Evolutionary conservation across 2,888 invertebrate genomes (phyloP), one percentile per base, ranked within the genome.

Genomic region (Chrysolina haemoptera): DNA sequence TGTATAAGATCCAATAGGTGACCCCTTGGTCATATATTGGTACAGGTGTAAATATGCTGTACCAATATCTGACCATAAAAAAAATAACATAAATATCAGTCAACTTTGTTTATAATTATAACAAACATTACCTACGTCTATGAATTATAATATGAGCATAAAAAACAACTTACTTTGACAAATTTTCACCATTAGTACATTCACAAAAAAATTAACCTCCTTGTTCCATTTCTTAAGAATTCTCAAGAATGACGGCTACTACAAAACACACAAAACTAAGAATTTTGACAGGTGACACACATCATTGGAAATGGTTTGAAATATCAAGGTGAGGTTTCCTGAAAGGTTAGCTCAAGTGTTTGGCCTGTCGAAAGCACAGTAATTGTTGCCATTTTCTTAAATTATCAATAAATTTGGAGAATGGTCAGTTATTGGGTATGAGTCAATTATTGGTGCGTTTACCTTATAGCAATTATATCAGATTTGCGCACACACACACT

Each of bases 131-230:
- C 22, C 63, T 63, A 40, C 35, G 35, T 40, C 63, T 63, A 40
- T 40, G 40, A 63, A 63, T 63, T 63, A 63, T 35, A 27, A 35
- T 63, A 63, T 35, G 63, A 35, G 35, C 40, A 63, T n/a, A 63
- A 40, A 63, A 50, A 3, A 27, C 27, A 3, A 3, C 27, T 27
- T 27, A 27, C 27, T 27, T 27, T 27, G 27, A 27, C 27, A 27
- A 27, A 27, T 27, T 27, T 27, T 27, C 27, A 27, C 27, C 27
- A 27, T 1, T 27, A 27, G 27, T 5, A 27, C 27, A 27, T 27
- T 27, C 27, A 27, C 27, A 27, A 27, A 27, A 27, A 27, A 27
- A 27, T 3, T 27, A 27, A 27, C 27, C 27, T 27, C 5, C 1
- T 27, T 27, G 5, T 5, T 27, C 27, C 2, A 50, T 50, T 50